Conservation (phyloP, 2,797 vertebrate genomes). For the Dermochelys coriacea region DNA sequence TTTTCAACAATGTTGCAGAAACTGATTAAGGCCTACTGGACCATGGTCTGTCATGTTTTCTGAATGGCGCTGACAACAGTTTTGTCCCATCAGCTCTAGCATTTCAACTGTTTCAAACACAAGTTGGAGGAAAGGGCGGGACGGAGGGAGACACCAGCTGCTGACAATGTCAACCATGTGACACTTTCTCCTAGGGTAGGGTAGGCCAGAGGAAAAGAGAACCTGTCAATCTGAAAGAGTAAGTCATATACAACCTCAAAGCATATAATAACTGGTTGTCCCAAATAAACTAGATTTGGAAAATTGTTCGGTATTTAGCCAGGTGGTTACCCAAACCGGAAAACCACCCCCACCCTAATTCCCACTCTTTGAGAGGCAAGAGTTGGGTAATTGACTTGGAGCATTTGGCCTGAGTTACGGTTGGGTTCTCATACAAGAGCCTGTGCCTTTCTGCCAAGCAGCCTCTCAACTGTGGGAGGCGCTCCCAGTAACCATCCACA, state of each 20-base stretch:
- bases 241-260: background rate
- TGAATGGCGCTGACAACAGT: fast-evolving
- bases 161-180: background rate
- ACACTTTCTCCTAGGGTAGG: background rate
- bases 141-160: background rate
- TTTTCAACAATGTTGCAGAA: fast-evolving
- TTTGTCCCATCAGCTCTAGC: no score
- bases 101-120: background rate
- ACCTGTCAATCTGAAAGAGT: background rate
- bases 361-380: background rate
- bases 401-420: fast-evolving
- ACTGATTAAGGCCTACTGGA: background rate
- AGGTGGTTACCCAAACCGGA: background rate
- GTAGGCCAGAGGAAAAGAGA: background rate
- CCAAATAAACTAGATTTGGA: background rate
- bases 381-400: background rate
- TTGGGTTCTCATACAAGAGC: background rate
- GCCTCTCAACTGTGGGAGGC: background rate
- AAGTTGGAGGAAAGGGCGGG: fast-evolving
- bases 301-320: background rate
- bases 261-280: background rate
- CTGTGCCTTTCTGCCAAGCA: background rate
- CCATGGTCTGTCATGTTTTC: background rate
- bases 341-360: background rate
- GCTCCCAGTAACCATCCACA: fast-evolving